phyloP scores from a whole-genome alignment of 2,113 vertebrate species.

The Albula goreensis region DNA sequence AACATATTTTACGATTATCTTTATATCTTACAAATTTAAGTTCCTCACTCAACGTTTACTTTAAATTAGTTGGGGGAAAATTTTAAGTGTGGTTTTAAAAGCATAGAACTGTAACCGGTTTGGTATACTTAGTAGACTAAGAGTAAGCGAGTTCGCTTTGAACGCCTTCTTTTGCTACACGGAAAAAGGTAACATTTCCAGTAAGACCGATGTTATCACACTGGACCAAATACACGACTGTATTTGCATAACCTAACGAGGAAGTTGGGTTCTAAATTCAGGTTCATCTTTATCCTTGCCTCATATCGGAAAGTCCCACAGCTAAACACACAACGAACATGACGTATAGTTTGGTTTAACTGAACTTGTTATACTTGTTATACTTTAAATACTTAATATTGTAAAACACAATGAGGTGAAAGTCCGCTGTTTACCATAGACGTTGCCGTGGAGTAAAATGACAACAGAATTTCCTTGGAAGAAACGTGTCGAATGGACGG shows the following conservation, averaged over 20 bases:
- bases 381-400: no score
- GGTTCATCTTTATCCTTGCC: background rate
- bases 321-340: background rate
- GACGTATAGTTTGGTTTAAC: background rate
- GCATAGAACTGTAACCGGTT: background rate
- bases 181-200: conserved; percentile 19
- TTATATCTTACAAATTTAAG: no score
- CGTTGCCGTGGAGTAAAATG: no score
- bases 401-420: no score
- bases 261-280: background rate
- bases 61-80: no score
- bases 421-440: no score
- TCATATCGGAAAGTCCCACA: conserved; percentile 20
- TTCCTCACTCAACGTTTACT: no score
- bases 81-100: background rate
- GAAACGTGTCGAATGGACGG: background rate
- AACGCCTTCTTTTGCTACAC: background rate
- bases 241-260: conserved; percentile 27
- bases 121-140: background rate
- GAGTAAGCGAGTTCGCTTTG: background rate
- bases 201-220: background rate
- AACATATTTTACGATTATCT: no score
- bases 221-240: background rate
- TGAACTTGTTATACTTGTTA: no score
- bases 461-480: background rate